Evolutionary conservation across 2,888 invertebrate species (phyloP).

Genomic region (Pasiphila rectangulata): DNA sequence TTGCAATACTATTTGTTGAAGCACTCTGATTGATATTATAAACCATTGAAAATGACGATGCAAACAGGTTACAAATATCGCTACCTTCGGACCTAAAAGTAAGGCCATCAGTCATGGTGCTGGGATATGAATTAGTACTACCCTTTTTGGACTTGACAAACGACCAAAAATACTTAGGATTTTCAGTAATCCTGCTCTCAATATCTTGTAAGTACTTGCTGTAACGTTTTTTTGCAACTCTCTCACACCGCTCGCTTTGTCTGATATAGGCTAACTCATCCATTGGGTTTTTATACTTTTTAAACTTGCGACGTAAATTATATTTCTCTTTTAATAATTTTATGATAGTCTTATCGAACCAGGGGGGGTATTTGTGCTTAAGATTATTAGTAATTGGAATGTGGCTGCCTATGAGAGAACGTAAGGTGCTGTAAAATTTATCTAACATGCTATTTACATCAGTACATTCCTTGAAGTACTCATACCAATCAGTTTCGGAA

Average conservation of each 20-base stretch:
- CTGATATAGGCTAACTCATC: too few species aligned
- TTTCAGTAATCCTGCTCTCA: not conserved
- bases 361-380: too few species aligned
- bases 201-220: too few species aligned
- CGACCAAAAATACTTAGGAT: conserved; percentile 8
- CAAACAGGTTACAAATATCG: conserved; percentile 1
- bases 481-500: not conserved
- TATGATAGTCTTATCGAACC: too few species aligned
- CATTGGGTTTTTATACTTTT: too few species aligned
- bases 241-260: too few species aligned
- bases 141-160: conserved; percentile 1
- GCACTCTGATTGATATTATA: not conserved
- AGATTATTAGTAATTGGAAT: too few species aligned
- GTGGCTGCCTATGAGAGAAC: too few species aligned
- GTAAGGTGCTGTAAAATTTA: too few species aligned
- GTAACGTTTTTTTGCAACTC: too few species aligned
- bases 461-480: not conserved
- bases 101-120: not conserved
- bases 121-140: not conserved
- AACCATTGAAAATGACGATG: not conserved
- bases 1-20: not conserved
- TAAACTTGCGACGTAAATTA: too few species aligned
- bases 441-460: not conserved
- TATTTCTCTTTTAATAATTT: too few species aligned
- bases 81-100: not conserved